A percentile compares a stretch with the other conserved stretches of the same genome.
Conservation (phyloP, 2,113 vertebrate species). For the Malaclemys terrapin region DNA sequence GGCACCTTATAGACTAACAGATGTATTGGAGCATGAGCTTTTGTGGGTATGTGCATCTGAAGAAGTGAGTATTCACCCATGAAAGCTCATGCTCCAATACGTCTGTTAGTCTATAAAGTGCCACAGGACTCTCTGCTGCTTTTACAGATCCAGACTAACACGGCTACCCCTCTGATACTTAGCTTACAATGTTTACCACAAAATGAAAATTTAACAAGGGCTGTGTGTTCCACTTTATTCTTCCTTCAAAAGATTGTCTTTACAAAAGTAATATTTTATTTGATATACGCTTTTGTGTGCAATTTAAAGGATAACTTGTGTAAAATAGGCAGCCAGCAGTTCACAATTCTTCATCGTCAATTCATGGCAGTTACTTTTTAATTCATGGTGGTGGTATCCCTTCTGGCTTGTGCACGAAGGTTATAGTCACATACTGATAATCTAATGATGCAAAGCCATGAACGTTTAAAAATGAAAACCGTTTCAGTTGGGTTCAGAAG, state of each 20-base stretch:
- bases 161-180: too few relatives aligned
- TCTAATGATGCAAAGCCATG: constrained; percentile 11
- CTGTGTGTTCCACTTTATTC: neutral
- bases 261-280: neutral
- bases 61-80: too few relatives aligned
- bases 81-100: too few relatives aligned
- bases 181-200: neutral
- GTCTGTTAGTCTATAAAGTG: too few relatives aligned
- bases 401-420: neutral
- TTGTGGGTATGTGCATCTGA: too few relatives aligned
- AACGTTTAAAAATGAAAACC: constrained; percentile 11
- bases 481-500: constrained; percentile 51
- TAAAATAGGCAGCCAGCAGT: neutral
- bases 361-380: constrained; percentile 10
- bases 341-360: neutral
- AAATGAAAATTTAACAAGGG: neutral
- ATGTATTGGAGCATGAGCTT: too few relatives aligned
- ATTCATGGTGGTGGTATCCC: neutral
- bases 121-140: too few relatives aligned
- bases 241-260: neutral
- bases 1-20: too few relatives aligned
- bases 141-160: too few relatives aligned
- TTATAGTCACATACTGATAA: neutral
- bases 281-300: neutral
- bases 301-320: neutral